These are phyloP conservation scores for Aleiodes testaceus DNA, from an alignment of 2,888 invertebrate genomes.

Conservation along the genomic window DNA sequence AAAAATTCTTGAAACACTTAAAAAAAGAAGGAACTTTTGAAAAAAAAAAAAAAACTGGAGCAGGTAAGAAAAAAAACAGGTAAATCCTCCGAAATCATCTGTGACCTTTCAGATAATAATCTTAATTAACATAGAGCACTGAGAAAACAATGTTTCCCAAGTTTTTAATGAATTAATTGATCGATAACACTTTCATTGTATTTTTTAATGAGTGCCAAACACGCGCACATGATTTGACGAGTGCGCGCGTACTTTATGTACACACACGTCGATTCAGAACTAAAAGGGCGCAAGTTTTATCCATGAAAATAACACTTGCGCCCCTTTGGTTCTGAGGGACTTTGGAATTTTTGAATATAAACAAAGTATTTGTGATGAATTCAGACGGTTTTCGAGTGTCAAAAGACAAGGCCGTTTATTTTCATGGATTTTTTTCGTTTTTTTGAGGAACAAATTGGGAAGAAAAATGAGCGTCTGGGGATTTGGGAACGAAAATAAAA, in stretches of 20 bases:
- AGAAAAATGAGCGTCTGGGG: too few relatives aligned
- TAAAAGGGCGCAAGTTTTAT: background rate
- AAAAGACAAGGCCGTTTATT: too few relatives aligned
- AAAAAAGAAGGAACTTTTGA: background rate
- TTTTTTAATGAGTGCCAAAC: background rate
- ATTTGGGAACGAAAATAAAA: too few relatives aligned
- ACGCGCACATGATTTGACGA: conserved; percentile 12
- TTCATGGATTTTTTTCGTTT: too few relatives aligned
- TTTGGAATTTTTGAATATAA: too few relatives aligned
- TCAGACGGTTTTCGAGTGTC: too few relatives aligned
- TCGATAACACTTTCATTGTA: background rate
- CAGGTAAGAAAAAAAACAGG: conserved; percentile 5
- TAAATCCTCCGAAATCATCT: background rate
- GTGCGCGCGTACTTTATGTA: background rate
- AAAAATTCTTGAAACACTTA: background rate
- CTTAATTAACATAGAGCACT: background rate
- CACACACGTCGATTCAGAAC: too few relatives aligned
- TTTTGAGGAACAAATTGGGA: too few relatives aligned
- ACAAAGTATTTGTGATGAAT: too few relatives aligned
- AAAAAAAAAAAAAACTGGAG: conserved; percentile 5
- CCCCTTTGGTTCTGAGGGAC: too few relatives aligned
- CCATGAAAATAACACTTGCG: too few relatives aligned
- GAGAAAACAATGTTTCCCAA: background rate
- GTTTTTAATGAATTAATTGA: conserved; percentile 8
- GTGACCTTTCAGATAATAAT: conserved; percentile 1